Percentiles rank a stretch among this genome's conserved stretches.
phyloP scores from a whole-genome alignment of 2,113 vertebrate genomes.

The Candoia aspera region DNA sequence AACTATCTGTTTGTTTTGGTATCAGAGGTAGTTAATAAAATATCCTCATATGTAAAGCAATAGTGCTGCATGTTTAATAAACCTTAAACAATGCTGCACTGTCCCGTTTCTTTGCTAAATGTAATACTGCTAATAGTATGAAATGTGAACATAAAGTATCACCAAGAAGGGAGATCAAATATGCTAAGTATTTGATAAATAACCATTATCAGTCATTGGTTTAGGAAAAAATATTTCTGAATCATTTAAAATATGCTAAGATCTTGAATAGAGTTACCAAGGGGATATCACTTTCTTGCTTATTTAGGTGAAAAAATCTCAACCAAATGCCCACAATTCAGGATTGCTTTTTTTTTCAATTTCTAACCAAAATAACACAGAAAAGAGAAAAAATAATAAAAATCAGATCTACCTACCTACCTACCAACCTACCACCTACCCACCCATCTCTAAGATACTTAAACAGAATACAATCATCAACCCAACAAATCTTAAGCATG shows the following conservation, averaged over 20 bases:
- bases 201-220: constrained; percentile 2
- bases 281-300: no score
- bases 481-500: constrained; percentile 60
- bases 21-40: background rate
- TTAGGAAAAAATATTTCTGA: background rate
- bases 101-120: constrained; percentile 8
- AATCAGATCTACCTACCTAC: constrained; percentile 19
- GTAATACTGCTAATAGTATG: constrained; percentile 30
- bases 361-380: constrained; percentile 36
- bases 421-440: background rate
- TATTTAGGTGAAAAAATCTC: background rate
- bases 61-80: background rate
- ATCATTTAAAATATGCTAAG: background rate
- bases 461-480: constrained; percentile 41
- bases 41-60: background rate
- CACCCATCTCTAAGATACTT: background rate
- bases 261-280: background rate
- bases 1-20: background rate
- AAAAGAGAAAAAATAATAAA: background rate
- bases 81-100: background rate
- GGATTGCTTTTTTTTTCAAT: background rate
- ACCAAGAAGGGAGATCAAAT: constrained; percentile 24
- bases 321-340: background rate
- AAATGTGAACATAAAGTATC: constrained; percentile 44
- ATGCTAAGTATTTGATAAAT: no score